Conservation (phyloP, 2,888 invertebrate genomes). For the Argyresthia goedartella region DNA sequence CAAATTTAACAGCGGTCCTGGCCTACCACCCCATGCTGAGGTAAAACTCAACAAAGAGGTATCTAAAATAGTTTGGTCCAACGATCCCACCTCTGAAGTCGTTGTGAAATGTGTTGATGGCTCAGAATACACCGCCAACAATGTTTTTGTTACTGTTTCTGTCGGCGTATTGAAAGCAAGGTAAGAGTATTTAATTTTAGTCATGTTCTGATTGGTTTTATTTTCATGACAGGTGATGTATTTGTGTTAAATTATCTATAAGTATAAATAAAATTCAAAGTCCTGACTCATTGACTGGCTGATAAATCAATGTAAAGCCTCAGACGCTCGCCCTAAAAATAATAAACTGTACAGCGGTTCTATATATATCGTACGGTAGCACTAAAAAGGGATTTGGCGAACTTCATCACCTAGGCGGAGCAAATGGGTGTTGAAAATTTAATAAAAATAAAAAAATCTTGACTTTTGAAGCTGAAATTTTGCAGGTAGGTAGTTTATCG, state of each 20-base stretch:
- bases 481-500: too few species aligned
- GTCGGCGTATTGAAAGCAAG: conserved; percentile 4
- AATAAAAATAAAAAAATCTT: too few species aligned
- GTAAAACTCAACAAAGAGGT: conserved; percentile 3
- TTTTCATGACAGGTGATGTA: background rate
- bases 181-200: background rate
- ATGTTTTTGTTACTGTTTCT: conserved; percentile 5
- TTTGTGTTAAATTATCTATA: background rate
- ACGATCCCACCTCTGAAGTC: background rate
- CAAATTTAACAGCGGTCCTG: conserved; percentile 1
- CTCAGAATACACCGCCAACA: conserved; percentile 1
- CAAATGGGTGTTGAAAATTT: too few species aligned
- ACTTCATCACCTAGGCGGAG: too few species aligned
- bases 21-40: background rate
- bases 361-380: too few species aligned
- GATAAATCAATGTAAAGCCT: too few species aligned
- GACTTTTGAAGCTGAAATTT: too few species aligned
- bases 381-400: too few species aligned
- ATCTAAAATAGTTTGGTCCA: background rate
- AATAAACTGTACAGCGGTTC: too few species aligned
- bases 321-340: too few species aligned
- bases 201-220: background rate
- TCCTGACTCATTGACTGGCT: too few species aligned
- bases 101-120: conserved; percentile 4
- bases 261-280: too few species aligned